These are phyloP conservation scores for Odiellus spinosus DNA, from an alignment of 2,888 invertebrate genomes.

Conservation along the genomic window DNA sequence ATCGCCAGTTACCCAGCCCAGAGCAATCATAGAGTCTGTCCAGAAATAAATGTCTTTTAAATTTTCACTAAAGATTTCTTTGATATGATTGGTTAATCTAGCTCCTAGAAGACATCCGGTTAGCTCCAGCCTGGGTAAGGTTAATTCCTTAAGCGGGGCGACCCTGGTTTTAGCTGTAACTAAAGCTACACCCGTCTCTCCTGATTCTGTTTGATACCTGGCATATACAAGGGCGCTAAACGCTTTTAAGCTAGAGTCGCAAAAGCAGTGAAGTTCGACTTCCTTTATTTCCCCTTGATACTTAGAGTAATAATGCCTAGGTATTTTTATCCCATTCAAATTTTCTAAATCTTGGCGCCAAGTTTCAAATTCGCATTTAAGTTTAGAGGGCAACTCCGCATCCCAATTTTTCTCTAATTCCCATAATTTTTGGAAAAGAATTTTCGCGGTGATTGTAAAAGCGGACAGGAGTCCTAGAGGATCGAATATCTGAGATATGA, in stretches of 20 bases:
- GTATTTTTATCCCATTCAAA: conserved; percentile 2
- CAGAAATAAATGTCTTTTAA: conserved; percentile 6
- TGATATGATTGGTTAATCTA: not conserved
- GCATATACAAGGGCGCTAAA: conserved; percentile 19
- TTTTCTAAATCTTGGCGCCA: conserved; percentile 1
- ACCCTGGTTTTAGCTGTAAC: conserved; percentile 8
- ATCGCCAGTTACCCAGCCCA: conserved; percentile 18
- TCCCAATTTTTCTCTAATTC: conserved; percentile 19
- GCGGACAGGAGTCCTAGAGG: conserved; percentile 16
- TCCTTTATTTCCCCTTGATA: not conserved
- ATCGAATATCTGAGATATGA: conserved; percentile 6
- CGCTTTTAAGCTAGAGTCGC: conserved; percentile 19
- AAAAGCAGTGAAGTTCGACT: conserved; percentile 14
- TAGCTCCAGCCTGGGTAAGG: conserved; percentile 20
- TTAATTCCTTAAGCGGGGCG: conserved; percentile 18
- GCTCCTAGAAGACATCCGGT: conserved; percentile 11
- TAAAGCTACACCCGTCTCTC: conserved; percentile 10
- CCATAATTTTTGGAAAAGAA: conserved; percentile 22
- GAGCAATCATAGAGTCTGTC: conserved; percentile 17
- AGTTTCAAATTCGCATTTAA: not conserved
- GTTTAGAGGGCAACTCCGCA: conserved; percentile 12
- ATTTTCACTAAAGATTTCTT: too few species aligned
- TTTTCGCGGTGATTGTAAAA: conserved; percentile 15
- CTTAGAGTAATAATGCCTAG: conserved; percentile 2
- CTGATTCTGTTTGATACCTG: not conserved